These are phyloP conservation scores for Siphamia tubifer DNA, from an alignment of 2,113 vertebrate species.

Conservation along the genomic window DNA sequence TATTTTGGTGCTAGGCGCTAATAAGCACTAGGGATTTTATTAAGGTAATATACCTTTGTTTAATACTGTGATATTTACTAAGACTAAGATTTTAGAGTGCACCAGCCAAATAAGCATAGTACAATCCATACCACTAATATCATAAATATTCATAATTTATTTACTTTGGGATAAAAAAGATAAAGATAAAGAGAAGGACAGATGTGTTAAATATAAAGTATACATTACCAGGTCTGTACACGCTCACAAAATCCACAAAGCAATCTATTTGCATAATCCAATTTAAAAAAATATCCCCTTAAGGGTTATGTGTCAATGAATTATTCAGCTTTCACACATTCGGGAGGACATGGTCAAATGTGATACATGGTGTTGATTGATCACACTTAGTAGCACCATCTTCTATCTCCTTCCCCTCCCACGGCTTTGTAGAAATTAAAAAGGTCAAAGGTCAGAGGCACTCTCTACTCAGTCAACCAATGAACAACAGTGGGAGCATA, in stretches of 20 bases:
- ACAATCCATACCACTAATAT: not conserved
- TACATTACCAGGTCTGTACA: not conserved
- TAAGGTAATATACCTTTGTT: too few relatives aligned
- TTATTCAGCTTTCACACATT: constrained; percentile 53
- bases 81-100: too few relatives aligned
- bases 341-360: constrained; percentile 33
- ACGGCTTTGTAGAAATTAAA: constrained; percentile 28
- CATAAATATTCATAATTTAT: not conserved
- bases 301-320: constrained; percentile 35
- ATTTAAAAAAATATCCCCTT: not conserved
- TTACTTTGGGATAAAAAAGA: not conserved
- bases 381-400: constrained; percentile 42
- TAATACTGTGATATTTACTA: too few relatives aligned
- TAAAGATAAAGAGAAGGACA: not conserved
- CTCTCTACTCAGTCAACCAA: constrained; percentile 15
- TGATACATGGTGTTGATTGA: constrained; percentile 59
- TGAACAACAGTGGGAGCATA: constrained; percentile 29
- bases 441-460: constrained; percentile 59
- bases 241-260: not conserved
- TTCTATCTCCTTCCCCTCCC: not conserved
- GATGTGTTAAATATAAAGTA: not conserved
- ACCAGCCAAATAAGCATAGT: not conserved
- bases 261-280: constrained; percentile 26
- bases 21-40: too few relatives aligned
- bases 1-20: too few relatives aligned